Evolutionary conservation across 2,113 vertebrate genomes (phyloP), one percentile per base, ranked within the genome.

Genomic region (Laterallus jamaicensis): DNA sequence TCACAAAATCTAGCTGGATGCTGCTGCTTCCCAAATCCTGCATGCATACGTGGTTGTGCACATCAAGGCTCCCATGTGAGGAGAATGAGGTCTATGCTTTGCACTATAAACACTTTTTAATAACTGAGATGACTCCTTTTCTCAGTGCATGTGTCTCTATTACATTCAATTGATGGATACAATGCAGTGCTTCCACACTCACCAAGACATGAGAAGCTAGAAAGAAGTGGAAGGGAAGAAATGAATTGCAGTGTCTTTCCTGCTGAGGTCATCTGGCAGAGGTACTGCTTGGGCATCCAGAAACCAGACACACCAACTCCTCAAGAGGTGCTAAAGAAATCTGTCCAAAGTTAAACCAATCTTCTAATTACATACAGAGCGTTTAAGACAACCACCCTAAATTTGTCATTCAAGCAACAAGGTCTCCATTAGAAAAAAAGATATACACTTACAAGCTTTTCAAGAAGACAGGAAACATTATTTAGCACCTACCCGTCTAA

Each of bases 21-120:
- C 10, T 32, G 49, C 49, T 64, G 35, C 22, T 47, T n/a, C 44
- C n/a, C 50, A 60, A 18, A 35, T 7, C 56, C 32, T 52, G 24
- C 11, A 16, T 5, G 15, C 13, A 9, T 28, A 8, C 12, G 1
- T 20, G 15, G 2, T 7, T 24, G 29, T 5, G 7, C 20, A 4
- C 0, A 5, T 40, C 59, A 58, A 52, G 24, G 28, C 14, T 42
- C 67, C 20, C 37, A 21, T 44, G 11, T 42, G 28, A 59, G 21
- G 28, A 88, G 39, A 85, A 56, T 11, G 26, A 60, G 10, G 28
- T 22, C 40, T 69, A 3, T 1, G 16, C 20, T 80, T 90, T 59
- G 40, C 28, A 55, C 13, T 12, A 5, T 2, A 60, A 74, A 63
- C 37, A 5, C 11, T 6, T 9, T 35, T 69, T 62, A 28, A 10